Conservation (phyloP, 1,140 invertebrate genomes). For the Bombus turneri region DNA sequence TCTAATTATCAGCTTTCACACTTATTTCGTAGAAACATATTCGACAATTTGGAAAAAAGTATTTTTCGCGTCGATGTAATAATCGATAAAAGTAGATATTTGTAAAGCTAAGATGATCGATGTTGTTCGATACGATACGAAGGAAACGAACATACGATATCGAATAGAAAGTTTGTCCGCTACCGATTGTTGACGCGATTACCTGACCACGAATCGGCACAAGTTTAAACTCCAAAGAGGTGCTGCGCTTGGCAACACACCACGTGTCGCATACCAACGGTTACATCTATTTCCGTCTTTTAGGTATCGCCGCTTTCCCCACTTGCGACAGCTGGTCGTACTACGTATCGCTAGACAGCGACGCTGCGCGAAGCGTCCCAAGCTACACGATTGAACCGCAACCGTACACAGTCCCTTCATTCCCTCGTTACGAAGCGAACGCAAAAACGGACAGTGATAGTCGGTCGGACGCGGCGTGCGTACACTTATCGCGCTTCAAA, state of each 20-base stretch:
- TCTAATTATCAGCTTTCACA: no score
- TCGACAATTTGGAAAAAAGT: no score
- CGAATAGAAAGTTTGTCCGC: background rate
- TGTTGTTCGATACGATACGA: background rate
- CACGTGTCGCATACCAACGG: background rate
- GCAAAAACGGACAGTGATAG: background rate
- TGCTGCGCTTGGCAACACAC: constrained; percentile 1
- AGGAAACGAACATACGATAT: no score
- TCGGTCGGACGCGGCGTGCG: background rate
- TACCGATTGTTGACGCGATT: background rate
- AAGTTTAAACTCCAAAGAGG: background rate
- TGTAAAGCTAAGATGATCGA: rapidly evolving
- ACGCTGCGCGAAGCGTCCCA: background rate
- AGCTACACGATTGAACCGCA: background rate
- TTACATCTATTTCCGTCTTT: constrained; percentile 39
- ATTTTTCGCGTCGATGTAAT: no score
- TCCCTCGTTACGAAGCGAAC: background rate
- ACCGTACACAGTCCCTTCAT: constrained; percentile 7
- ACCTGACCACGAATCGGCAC: background rate
- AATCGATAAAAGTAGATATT: no score
- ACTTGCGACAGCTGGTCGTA: background rate
- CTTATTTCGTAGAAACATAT: no score
- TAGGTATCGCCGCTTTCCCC: constrained; percentile 27
- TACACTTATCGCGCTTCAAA: constrained; percentile 17
- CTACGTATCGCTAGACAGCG: background rate